phyloP scores from a whole-genome alignment of 2,888 invertebrate species.

The Eupeodes latifasciatus region DNA sequence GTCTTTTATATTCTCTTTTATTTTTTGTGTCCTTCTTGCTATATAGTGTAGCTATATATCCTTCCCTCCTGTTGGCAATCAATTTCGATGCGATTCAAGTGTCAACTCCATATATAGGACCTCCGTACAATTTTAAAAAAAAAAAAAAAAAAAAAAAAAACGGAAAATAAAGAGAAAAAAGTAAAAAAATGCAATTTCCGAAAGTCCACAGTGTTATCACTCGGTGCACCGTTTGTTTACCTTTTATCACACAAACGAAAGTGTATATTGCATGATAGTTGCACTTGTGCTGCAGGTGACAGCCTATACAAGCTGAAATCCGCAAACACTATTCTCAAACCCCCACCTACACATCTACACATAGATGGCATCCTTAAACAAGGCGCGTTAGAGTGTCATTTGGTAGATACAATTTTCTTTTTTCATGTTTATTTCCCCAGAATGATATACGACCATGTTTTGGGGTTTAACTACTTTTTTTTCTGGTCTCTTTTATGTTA shows the following conservation, averaged over 20 bases:
- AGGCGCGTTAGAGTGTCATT: constrained; percentile 44
- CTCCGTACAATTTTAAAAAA: constrained; percentile 15
- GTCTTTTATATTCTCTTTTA: constrained; percentile 50
- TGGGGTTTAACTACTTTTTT: constrained; percentile 1
- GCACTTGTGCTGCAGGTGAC: constrained; percentile 42
- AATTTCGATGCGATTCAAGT: constrained; percentile 72
- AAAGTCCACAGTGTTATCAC: constrained; percentile 74
- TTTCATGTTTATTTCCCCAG: constrained; percentile 32
- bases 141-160: constrained; percentile 4
- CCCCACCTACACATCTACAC: too few species aligned
- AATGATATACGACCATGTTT: constrained; percentile 36
- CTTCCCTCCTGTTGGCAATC: constrained; percentile 60
- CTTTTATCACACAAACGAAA: constrained; percentile 62
- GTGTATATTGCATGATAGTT: constrained; percentile 60
- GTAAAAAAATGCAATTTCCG: constrained; percentile 69
- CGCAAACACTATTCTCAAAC: constrained; percentile 23
- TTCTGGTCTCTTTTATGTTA: background rate
- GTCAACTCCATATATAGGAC: constrained; percentile 60
- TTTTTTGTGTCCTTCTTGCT: background rate
- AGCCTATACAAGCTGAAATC: constrained; percentile 18
- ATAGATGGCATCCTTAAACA: background rate
- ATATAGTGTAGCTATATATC: background rate
- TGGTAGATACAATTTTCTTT: constrained; percentile 11
- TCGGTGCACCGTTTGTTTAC: constrained; percentile 70
- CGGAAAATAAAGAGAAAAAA: background rate